Conservation (phyloP, 2,113 vertebrate species). For the Himantopus leucocephalus region DNA sequence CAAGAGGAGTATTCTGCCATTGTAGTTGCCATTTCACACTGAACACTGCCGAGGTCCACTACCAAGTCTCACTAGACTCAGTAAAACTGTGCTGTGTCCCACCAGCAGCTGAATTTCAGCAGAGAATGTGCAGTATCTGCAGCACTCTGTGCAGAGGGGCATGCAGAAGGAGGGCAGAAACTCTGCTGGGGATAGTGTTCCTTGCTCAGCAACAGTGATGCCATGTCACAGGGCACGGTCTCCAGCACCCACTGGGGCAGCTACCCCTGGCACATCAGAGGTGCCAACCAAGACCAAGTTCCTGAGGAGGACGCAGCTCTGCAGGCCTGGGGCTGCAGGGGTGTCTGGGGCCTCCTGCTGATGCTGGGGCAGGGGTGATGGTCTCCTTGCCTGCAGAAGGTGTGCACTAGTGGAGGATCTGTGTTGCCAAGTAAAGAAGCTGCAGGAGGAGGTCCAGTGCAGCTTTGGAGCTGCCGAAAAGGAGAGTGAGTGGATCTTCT, state of each 20-base stretch:
- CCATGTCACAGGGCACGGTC: no score
- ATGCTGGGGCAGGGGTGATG: neutral
- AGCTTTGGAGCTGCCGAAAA: neutral
- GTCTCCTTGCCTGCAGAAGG: neutral
- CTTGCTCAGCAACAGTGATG: neutral
- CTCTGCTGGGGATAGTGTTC: neutral
- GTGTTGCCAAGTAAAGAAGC: neutral
- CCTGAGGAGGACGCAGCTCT: neutral
- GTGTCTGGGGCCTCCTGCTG: neutral
- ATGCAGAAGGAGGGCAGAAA: neutral
- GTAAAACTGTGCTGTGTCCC: neutral
- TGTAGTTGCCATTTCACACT: neutral
- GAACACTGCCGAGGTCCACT: neutral
- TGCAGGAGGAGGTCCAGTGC: neutral
- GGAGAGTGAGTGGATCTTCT: neutral
- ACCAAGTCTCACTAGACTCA: neutral
- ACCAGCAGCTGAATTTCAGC: neutral
- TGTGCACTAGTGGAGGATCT: neutral
- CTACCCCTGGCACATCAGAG: no score
- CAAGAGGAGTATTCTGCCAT: neutral
- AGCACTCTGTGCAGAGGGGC: neutral
- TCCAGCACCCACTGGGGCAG: neutral
- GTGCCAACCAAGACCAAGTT: neutral
- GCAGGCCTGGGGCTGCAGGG: neutral
- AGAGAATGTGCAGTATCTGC: neutral